Conservation (phyloP, 2,888 invertebrate genomes). For the Diaphora mendica region DNA sequence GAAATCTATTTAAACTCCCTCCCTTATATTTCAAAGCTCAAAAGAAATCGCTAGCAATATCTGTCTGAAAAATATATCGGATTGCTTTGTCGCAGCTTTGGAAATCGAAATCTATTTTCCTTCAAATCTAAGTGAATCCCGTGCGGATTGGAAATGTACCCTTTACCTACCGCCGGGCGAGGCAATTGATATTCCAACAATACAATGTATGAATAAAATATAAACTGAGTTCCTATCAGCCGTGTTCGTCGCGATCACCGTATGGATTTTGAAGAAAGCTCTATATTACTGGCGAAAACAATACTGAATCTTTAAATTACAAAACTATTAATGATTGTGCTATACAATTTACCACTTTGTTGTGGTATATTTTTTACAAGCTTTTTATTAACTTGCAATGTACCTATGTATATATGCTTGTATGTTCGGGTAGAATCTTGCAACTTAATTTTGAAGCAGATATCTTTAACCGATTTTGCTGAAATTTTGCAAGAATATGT, state of each 20-base stretch:
- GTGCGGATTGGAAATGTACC: constrained; percentile 87
- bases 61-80: constrained; percentile 87
- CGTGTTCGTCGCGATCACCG: constrained; percentile 77
- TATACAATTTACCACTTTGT: constrained; percentile 6
- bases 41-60: constrained; percentile 87
- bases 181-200: constrained; percentile 87
- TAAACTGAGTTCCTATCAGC: constrained; percentile 84
- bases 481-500: too few relatives aligned
- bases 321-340: constrained; percentile 27
- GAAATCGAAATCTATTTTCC: constrained; percentile 87
- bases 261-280: constrained; percentile 74
- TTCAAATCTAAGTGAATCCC: constrained; percentile 87
- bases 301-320: constrained; percentile 31
- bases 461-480: too few relatives aligned
- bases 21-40: constrained; percentile 87
- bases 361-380: too few relatives aligned
- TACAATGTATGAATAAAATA: constrained; percentile 87
- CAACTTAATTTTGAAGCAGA: too few relatives aligned
- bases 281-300: constrained; percentile 55
- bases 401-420: too few relatives aligned
- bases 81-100: constrained; percentile 87
- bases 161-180: constrained; percentile 86
- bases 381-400: too few relatives aligned
- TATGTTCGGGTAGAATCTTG: too few relatives aligned
- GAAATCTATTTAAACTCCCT: constrained; percentile 78